Percentiles rank a stretch among this genome's conserved stretches.
Evolutionary conservation across 2,888 invertebrate genomes (phyloP).

Genomic region (Galeopsomyia nigrocyanea): DNA sequence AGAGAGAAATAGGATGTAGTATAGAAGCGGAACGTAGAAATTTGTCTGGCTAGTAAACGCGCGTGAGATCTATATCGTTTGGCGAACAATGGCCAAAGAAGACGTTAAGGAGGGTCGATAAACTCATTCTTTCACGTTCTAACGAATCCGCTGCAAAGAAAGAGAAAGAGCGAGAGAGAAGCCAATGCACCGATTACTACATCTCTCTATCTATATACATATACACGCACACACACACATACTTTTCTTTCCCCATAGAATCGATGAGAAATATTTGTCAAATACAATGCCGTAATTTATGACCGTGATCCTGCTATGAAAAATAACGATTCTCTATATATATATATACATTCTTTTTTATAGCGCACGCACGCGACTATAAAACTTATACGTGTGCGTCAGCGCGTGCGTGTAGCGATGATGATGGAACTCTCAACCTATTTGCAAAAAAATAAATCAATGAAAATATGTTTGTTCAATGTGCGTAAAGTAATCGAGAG

Average conservation of each 20-base stretch:
- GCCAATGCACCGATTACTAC: background rate
- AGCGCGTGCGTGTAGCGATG: too few relatives aligned
- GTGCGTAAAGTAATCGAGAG: too few relatives aligned
- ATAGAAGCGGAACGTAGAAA: background rate
- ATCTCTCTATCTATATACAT: background rate
- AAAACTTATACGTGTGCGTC: too few relatives aligned
- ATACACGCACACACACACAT: background rate
- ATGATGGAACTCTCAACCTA: too few relatives aligned
- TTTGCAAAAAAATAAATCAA: too few relatives aligned
- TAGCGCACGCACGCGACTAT: background rate
- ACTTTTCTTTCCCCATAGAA: background rate
- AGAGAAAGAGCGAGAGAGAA: background rate
- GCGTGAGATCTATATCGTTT: background rate
- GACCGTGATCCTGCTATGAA: conserved; percentile 20
- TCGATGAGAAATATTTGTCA: conserved; percentile 40
- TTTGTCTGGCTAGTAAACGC: background rate
- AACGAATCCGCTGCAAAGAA: conserved; percentile 3
- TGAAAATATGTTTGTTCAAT: too few relatives aligned
- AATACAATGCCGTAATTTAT: conserved; percentile 32
- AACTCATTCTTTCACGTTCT: conserved; percentile 29
- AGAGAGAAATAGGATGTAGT: background rate
- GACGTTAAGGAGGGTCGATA: conserved; percentile 32
- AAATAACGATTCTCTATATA: conserved; percentile 25
- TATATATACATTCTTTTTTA: background rate
- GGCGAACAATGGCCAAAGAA: conserved; percentile 20